Evolutionary conservation across 2,888 invertebrate species (phyloP).

Genomic region (Myathropa florea): DNA sequence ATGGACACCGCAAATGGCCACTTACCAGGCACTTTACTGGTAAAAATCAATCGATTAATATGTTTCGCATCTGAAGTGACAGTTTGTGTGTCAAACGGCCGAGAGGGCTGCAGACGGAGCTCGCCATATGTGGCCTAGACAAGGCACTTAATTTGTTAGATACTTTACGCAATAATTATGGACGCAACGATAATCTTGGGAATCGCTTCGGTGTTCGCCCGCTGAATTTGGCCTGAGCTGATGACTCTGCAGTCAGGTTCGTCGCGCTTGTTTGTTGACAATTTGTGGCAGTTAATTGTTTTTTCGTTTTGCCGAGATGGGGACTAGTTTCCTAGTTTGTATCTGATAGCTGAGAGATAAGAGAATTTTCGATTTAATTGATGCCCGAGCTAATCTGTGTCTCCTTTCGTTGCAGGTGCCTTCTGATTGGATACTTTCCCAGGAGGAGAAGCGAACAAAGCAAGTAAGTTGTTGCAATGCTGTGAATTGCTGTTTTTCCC

Average conservation of each 20-base stretch:
- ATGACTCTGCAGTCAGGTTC: background rate
- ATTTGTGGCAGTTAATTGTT: conserved; percentile 49
- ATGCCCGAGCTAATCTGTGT: background rate
- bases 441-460: background rate
- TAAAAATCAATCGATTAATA: conserved; percentile 57
- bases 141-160: conserved; percentile 61
- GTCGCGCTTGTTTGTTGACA: conserved; percentile 16
- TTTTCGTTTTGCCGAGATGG: background rate
- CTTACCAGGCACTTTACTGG: conserved; percentile 45
- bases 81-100: conserved; percentile 21
- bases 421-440: background rate
- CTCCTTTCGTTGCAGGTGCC: background rate
- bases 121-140: conserved; percentile 58
- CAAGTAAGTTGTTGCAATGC: background rate
- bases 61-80: conserved; percentile 59
- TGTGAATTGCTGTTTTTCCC: no score
- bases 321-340: background rate
- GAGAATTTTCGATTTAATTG: background rate
- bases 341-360: background rate
- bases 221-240: background rate
- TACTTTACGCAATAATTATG: conserved; percentile 54
- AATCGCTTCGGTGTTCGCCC: conserved; percentile 25
- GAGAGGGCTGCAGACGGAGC: background rate
- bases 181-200: conserved; percentile 64
- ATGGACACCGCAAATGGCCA: conserved; percentile 54